A percentile compares a stretch with the other conserved stretches of the same genome.
These are phyloP conservation scores for Musca vetustissima DNA, from an alignment of 1,140 invertebrate species.

Conservation along the genomic window DNA sequence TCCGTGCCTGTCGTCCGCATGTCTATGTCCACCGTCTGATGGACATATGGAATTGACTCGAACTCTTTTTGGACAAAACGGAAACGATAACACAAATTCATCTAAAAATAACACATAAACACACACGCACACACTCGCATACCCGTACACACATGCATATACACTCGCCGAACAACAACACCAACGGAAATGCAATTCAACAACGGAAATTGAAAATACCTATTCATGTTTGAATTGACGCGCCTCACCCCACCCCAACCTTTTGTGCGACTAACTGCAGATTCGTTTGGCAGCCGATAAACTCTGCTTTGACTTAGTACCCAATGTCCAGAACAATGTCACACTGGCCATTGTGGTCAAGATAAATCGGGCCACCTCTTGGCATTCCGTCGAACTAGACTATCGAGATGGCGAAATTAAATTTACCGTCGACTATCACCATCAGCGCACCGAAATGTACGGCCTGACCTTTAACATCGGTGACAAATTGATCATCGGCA, in stretches of 20 bases:
- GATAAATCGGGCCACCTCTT: conserved; percentile 71
- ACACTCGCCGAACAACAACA: not conserved
- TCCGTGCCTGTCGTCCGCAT: too few relatives aligned
- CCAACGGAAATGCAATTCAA: conserved; percentile 15
- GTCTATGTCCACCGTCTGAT: too few relatives aligned
- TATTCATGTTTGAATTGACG: conserved; percentile 4
- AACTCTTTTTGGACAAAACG: too few relatives aligned
- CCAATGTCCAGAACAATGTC: conserved; percentile 69
- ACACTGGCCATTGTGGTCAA: conserved; percentile 77
- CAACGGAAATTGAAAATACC: conserved; percentile 30
- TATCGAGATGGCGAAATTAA: conserved; percentile 74
- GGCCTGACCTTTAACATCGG: conserved; percentile 63
- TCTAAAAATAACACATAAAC: not conserved
- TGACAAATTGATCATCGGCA: conserved; percentile 72
- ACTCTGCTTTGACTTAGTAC: conserved; percentile 76
- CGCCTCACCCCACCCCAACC: not conserved
- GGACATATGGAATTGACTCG: too few relatives aligned
- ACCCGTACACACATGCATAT: too few relatives aligned
- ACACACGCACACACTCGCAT: not conserved
- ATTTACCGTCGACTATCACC: conserved; percentile 73
- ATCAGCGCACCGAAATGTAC: conserved; percentile 69
- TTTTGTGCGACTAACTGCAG: conserved; percentile 53
- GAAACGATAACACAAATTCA: too few relatives aligned
- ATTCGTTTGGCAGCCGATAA: conserved; percentile 77
- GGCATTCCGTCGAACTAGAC: conserved; percentile 76